A percentile compares a stretch with the other conserved stretches of the same genome.
Evolutionary conservation across 2,888 invertebrate genomes (phyloP).

Genomic region (Dryobota labecula): DNA sequence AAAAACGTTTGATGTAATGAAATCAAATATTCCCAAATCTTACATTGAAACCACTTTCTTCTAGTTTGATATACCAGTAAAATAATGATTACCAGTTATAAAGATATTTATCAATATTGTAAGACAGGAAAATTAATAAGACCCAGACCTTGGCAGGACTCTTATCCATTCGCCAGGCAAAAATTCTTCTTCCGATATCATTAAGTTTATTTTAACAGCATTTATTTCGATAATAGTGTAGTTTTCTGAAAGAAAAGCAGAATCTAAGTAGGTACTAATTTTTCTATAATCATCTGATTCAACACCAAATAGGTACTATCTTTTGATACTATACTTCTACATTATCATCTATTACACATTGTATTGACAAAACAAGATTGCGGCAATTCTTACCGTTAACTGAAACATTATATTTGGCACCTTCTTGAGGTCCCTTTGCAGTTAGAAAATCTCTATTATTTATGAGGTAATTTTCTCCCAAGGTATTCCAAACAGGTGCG

Average conservation of each 20-base stretch:
- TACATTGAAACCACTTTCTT: neutral
- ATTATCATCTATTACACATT: neutral
- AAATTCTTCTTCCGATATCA: constrained; percentile 73
- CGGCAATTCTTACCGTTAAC: constrained; percentile 70
- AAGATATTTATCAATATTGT: neutral
- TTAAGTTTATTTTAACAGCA: constrained; percentile 81
- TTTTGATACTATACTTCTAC: neutral
- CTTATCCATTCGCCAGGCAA: constrained; percentile 80
- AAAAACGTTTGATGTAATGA: neutral
- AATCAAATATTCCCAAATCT: neutral
- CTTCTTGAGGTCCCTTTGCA: constrained; percentile 77
- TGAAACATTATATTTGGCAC: constrained; percentile 74
- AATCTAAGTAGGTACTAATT: neutral
- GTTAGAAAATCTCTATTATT: constrained; percentile 85
- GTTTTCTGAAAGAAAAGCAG: constrained; percentile 67
- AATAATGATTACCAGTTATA: neutral
- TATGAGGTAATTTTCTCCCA: constrained; percentile 80
- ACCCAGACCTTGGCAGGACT: constrained; percentile 82
- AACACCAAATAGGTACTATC: neutral
- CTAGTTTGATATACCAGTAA: neutral
- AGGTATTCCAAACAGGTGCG: constrained; percentile 83
- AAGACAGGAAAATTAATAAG: neutral
- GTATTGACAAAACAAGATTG: neutral
- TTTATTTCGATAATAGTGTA: constrained; percentile 75
- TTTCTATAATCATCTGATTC: neutral